phyloP scores from a whole-genome alignment of 1,140 invertebrate genomes.

The Paramacrobiotus metropolitanus region DNA sequence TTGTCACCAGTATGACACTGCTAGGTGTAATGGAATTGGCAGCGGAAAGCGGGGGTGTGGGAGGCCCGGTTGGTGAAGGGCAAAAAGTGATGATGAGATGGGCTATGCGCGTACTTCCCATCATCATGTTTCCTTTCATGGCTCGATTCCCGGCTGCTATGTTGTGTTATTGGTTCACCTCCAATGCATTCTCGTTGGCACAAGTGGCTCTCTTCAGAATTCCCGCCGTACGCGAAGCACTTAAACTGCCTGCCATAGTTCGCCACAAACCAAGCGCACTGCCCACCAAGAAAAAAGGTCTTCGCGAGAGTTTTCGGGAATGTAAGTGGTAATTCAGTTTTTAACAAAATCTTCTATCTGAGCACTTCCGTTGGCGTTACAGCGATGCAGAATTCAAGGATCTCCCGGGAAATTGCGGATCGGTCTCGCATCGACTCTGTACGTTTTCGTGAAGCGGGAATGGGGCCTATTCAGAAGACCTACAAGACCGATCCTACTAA shows the following conservation, averaged over 20 bases:
- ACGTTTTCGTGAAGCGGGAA: conserved; percentile 53
- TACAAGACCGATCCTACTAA: conserved; percentile 59
- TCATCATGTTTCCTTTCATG: conserved; percentile 31
- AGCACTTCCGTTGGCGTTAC: too few species aligned
- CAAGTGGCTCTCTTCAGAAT: conserved; percentile 57
- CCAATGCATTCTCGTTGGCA: conserved; percentile 59
- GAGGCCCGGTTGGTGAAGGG: conserved; percentile 35
- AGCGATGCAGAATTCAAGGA: conserved; percentile 62
- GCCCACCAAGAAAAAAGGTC: conserved; percentile 43
- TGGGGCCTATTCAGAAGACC: conserved; percentile 57
- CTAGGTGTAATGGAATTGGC: conserved; percentile 56
- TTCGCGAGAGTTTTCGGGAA: conserved; percentile 50
- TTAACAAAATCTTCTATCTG: conserved; percentile 16
- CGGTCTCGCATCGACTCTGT: conserved; percentile 45
- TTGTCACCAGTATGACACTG: conserved; percentile 55
- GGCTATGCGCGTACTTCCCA: conserved; percentile 42
- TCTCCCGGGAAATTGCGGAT: conserved; percentile 46
- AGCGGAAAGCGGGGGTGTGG: conserved; percentile 46
- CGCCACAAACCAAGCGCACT: conserved; percentile 31
- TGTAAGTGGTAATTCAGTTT: conserved; percentile 36
- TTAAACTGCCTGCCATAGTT: conserved; percentile 46
- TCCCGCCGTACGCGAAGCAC: conserved; percentile 41
- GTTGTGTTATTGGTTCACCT: conserved; percentile 65
- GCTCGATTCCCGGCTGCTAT: conserved; percentile 36
- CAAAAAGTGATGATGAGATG: conserved; percentile 37